Conservation (phyloP, 2,797 vertebrate species). For the Peromyscus nudipes region DNA sequence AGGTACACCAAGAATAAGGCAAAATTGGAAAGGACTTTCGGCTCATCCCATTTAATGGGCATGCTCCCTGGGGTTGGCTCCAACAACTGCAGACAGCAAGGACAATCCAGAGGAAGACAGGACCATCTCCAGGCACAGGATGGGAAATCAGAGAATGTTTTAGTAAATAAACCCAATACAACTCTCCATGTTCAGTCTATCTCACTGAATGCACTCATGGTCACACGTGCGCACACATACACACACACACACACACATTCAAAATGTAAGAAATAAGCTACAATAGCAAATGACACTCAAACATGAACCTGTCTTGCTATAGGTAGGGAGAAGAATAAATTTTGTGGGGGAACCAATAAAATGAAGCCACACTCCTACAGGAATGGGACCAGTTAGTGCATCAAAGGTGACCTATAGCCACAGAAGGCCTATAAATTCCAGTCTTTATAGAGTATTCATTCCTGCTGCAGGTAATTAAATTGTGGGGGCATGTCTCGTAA, state of each 20-base stretch:
- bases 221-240: background rate
- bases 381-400: background rate
- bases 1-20: background rate
- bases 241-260: background rate
- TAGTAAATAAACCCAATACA: background rate
- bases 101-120: background rate
- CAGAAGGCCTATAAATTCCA: constrained; percentile 64
- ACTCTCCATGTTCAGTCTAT: background rate
- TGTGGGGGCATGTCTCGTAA: background rate
- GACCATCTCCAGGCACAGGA: background rate
- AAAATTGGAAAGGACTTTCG: background rate
- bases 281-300: constrained; percentile 48
- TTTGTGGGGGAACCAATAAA: constrained; percentile 61
- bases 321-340: constrained; percentile 63
- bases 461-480: constrained; percentile 65
- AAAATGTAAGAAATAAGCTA: constrained; percentile 61
- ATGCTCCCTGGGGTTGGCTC: background rate
- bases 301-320: constrained; percentile 59
- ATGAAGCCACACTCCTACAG: constrained; percentile 54
- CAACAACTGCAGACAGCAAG: background rate
- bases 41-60: no score
- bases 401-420: constrained; percentile 59
- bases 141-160: background rate
- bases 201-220: background rate
- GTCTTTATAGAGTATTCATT: constrained; percentile 68